These are phyloP conservation scores for Aphyosemion australe DNA, from an alignment of 2,113 vertebrate species.

Conservation along the genomic window DNA sequence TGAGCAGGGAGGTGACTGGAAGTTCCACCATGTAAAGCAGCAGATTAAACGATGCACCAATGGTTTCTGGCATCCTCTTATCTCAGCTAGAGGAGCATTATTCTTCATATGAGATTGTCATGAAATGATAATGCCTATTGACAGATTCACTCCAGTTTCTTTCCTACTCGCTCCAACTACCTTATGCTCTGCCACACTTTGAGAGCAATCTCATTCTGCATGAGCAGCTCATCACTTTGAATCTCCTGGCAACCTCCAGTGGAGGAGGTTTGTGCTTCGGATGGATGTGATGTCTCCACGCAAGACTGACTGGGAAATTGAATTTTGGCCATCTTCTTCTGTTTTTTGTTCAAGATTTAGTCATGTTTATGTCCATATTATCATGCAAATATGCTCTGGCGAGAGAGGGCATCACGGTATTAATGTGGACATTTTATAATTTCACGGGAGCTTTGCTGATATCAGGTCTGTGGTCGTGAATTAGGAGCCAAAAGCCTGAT, in stretches of 20 bases:
- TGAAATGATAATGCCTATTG: constrained; percentile 53
- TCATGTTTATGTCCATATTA: constrained; percentile 11
- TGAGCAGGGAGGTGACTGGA: constrained; percentile 43
- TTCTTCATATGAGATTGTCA: constrained; percentile 39
- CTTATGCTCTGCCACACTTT: constrained; percentile 40
- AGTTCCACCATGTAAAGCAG: constrained; percentile 42
- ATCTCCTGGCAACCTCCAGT: constrained; percentile 34
- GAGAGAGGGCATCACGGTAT: too few species aligned
- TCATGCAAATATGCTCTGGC: too few species aligned
- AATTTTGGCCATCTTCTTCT: constrained; percentile 21
- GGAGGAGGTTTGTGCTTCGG: constrained; percentile 27
- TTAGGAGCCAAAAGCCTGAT: constrained; percentile 10
- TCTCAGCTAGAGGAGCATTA: constrained; percentile 23
- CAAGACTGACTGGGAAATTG: constrained; percentile 41
- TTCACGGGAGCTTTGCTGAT: constrained; percentile 5
- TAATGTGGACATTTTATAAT: too few species aligned
- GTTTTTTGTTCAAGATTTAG: background rate
- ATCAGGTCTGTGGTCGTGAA: constrained; percentile 36
- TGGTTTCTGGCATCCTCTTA: constrained; percentile 21
- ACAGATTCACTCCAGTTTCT: constrained; percentile 39
- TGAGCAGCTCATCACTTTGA: constrained; percentile 33
- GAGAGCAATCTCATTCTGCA: constrained; percentile 40
- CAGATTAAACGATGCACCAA: constrained; percentile 37
- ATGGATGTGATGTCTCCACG: constrained; percentile 20
- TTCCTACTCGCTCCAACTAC: constrained; percentile 22